phyloP scores from a whole-genome alignment of 2,888 invertebrate genomes.

The Melieria omissa region DNA sequence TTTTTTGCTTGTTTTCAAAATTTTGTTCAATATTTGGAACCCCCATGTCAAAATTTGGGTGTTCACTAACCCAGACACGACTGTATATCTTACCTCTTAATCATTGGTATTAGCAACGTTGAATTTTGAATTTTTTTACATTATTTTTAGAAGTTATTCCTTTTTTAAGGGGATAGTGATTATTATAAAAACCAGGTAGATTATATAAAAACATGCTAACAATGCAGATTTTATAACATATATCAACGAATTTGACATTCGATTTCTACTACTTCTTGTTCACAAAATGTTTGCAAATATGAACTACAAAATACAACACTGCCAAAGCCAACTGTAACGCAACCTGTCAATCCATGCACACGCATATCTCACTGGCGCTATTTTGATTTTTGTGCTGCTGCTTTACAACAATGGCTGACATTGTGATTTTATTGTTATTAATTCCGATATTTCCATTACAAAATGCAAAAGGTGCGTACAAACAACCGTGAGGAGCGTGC shows the following conservation, averaged over 20 bases:
- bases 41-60: no score
- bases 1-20: no score
- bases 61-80: no score
- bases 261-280: background rate
- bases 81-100: no score
- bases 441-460: conserved; percentile 38
- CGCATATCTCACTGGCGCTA: conserved; percentile 37
- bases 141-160: no score
- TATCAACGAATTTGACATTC: background rate
- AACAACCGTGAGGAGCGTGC: background rate
- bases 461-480: conserved; percentile 34
- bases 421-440: conserved; percentile 40
- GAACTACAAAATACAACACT: conserved; percentile 22
- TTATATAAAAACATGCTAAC: no score
- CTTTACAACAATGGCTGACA: conserved; percentile 38
- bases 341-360: background rate
- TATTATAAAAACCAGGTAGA: no score
- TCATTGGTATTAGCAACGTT: no score
- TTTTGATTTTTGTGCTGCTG: conserved; percentile 41
- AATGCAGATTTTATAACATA: no score
- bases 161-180: no score
- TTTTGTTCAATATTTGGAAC: no score
- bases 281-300: background rate
- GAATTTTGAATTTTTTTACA: no score
- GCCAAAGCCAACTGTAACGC: background rate